A percentile compares a stretch with the other conserved stretches of the same genome.
phyloP scores from a whole-genome alignment of 1,140 invertebrate species.

The Zaprionus africanus region DNA sequence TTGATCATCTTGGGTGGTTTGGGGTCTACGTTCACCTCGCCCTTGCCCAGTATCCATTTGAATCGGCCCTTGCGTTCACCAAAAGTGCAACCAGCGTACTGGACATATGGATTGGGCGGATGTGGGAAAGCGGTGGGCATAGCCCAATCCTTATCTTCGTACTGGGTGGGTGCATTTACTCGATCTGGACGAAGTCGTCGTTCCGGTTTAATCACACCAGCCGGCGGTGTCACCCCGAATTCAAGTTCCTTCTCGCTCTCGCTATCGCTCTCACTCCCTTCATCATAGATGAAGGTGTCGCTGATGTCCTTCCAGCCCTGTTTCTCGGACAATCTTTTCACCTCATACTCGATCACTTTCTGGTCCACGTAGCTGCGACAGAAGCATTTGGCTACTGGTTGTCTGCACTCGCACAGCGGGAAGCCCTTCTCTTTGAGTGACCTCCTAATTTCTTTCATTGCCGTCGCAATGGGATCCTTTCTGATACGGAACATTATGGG shows the following conservation, averaged over 20 bases:
- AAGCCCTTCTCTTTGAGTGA: slow-evolving; percentile 55
- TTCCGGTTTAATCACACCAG: slow-evolving; percentile 71
- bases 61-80: slow-evolving; percentile 58
- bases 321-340: slow-evolving; percentile 37
- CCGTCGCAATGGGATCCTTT: slow-evolving; percentile 58
- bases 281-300: slow-evolving; percentile 43
- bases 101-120: slow-evolving; percentile 54
- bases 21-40: slow-evolving; percentile 41
- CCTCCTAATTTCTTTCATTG: slow-evolving; percentile 40
- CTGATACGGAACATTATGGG: slow-evolving; percentile 77
- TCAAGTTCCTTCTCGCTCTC: slow-evolving; percentile 76
- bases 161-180: slow-evolving; percentile 64
- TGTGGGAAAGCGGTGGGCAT: slow-evolving; percentile 54
- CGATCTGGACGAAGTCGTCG: slow-evolving; percentile 35
- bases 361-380: slow-evolving; percentile 68
- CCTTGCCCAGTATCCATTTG: slow-evolving; percentile 59
- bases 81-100: slow-evolving; percentile 52
- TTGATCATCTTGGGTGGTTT: slow-evolving; percentile 31
- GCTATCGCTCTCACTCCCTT: slow-evolving; percentile 51
- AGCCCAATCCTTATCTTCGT: slow-evolving; percentile 69
- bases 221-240: slow-evolving; percentile 81
- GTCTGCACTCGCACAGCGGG: slow-evolving; percentile 57
- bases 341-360: slow-evolving; percentile 43
- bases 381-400: slow-evolving; percentile 59
- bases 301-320: slow-evolving; percentile 29